Evolutionary conservation across 2,888 invertebrate genomes (phyloP).

Genomic region (Drosophila crucigera): DNA sequence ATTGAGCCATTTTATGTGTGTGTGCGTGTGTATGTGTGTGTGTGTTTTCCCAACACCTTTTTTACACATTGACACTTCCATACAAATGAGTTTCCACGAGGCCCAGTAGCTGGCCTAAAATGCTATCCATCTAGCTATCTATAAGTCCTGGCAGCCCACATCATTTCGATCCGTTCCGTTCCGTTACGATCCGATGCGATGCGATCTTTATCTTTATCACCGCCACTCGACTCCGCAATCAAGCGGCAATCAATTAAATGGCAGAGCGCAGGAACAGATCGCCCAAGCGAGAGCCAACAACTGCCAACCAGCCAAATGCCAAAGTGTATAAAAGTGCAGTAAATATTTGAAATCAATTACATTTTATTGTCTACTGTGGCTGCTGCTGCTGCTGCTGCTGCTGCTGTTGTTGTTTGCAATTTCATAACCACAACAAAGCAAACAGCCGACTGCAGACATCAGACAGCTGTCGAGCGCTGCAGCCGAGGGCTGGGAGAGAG

Average conservation of each 20-base stretch:
- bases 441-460: conserved; percentile 17
- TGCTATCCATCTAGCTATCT: background rate
- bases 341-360: conserved; percentile 79
- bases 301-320: conserved; percentile 46
- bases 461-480: conserved; percentile 22
- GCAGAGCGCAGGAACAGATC: conserved; percentile 4
- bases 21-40: conserved; percentile 19
- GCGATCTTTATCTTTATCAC: conserved; percentile 55
- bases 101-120: conserved; percentile 16
- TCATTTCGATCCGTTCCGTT: conserved; percentile 9
- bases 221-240: conserved; percentile 62
- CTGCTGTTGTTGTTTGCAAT: conserved; percentile 60
- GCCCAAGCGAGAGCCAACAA: conserved; percentile 6
- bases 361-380: conserved; percentile 56
- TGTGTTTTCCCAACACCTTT: conserved; percentile 70
- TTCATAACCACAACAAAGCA: conserved; percentile 75
- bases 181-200: conserved; percentile 26
- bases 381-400: conserved; percentile 15
- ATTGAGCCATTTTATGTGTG: conserved; percentile 48
- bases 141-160: conserved; percentile 44
- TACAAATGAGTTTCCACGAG: conserved; percentile 37
- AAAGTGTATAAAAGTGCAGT: conserved; percentile 49
- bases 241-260: conserved; percentile 76
- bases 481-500: background rate
- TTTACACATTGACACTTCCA: conserved; percentile 77